These are phyloP conservation scores for Scaptodrosophila latifasciaeformis DNA, from an alignment of 2,888 invertebrate genomes.

Conservation along the genomic window DNA sequence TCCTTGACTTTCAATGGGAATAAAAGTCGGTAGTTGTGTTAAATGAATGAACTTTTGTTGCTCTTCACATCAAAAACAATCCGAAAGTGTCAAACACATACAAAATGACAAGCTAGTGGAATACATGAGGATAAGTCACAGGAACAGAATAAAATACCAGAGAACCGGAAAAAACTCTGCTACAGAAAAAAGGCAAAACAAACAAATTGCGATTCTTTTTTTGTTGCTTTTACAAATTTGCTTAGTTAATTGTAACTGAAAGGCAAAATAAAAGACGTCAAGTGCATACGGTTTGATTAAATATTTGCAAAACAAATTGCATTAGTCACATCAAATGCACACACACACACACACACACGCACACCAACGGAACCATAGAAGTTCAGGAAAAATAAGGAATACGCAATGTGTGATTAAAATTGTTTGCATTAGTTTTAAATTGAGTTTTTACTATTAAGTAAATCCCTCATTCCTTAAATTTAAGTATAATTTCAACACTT, in stretches of 20 bases:
- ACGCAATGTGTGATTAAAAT: too few species aligned
- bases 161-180: background rate
- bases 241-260: background rate
- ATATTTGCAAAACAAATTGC: too few species aligned
- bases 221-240: background rate
- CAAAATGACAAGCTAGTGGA: background rate
- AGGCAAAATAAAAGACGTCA: background rate
- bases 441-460: too few species aligned
- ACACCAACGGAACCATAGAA: too few species aligned
- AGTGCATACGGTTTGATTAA: too few species aligned
- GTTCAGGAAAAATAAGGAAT: too few species aligned
- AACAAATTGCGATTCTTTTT: background rate
- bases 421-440: too few species aligned
- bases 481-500: background rate
- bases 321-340: too few species aligned
- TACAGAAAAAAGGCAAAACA: background rate
- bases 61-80: constrained; percentile 16
- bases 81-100: constrained; percentile 31
- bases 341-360: too few species aligned
- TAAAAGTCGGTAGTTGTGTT: background rate
- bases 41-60: too few species aligned
- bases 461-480: too few species aligned
- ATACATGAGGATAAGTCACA: background rate
- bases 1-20: background rate
- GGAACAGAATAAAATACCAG: background rate